Evolutionary conservation across 2,888 invertebrate genomes (phyloP).

Genomic region (Acronicta aceris): DNA sequence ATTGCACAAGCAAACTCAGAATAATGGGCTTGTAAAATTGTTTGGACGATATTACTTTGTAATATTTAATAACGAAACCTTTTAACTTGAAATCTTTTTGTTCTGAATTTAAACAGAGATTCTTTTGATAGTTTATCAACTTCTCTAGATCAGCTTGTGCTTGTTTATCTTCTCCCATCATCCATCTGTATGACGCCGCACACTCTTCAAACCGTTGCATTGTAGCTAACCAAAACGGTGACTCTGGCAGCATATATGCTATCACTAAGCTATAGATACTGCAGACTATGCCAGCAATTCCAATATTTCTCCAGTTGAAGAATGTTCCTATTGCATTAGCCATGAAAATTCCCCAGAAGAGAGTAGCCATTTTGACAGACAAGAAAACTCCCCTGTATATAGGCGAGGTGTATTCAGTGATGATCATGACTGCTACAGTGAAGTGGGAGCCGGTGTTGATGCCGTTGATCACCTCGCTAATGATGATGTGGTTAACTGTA

Average conservation of each 20-base stretch:
- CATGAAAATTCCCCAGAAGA: slow-evolving; percentile 44
- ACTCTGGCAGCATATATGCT: slow-evolving; percentile 60
- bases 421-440: slow-evolving; percentile 42
- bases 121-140: slow-evolving; percentile 28
- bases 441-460: slow-evolving; percentile 38
- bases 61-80: slow-evolving; percentile 21
- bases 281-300: slow-evolving; percentile 51
- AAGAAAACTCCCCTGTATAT: slow-evolving; percentile 54
- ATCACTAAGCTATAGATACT: slow-evolving; percentile 44
- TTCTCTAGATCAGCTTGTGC: slow-evolving; percentile 39
- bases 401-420: slow-evolving; percentile 40
- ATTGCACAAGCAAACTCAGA: slow-evolving; percentile 25
- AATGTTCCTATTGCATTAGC: slow-evolving; percentile 65
- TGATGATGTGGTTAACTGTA: slow-evolving; percentile 51
- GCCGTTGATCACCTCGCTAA: slow-evolving; percentile 55
- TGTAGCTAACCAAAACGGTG: slow-evolving; percentile 60
- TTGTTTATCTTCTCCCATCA: slow-evolving; percentile 43
- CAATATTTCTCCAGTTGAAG: slow-evolving; percentile 62
- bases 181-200: slow-evolving; percentile 47
- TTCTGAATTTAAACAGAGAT: background rate
- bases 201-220: slow-evolving; percentile 34
- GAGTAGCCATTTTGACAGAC: slow-evolving; percentile 54
- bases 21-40: slow-evolving; percentile 39
- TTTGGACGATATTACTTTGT: slow-evolving; percentile 20
- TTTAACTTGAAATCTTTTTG: slow-evolving; percentile 5